phyloP scores from a whole-genome alignment of 1,140 invertebrate species.

The Drosophila guanche region DNA sequence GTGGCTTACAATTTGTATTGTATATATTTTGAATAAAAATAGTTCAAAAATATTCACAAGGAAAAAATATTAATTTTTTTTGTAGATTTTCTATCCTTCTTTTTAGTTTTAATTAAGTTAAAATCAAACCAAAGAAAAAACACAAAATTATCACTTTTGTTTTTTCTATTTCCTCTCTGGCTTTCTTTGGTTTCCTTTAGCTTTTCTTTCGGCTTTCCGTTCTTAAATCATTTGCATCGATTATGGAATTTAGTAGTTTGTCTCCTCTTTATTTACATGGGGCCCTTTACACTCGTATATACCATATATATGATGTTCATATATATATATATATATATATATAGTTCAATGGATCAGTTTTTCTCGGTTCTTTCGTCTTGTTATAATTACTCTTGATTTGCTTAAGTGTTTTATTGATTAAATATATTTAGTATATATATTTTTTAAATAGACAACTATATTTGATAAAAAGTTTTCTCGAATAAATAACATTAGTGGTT shows the following conservation, averaged over 20 bases:
- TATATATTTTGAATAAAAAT: constrained; percentile 55
- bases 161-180: constrained; percentile 21
- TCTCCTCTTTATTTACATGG: constrained; percentile 74
- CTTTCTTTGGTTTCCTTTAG: constrained; percentile 14
- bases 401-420: constrained; percentile 48
- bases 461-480: constrained; percentile 37
- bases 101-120: constrained; percentile 31
- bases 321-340: constrained; percentile 68
- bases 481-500: constrained; percentile 20
- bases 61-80: constrained; percentile 38
- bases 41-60: constrained; percentile 68
- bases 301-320: constrained; percentile 23
- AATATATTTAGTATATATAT: constrained; percentile 47
- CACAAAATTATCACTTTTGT: constrained; percentile 69
- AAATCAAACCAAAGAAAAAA: constrained; percentile 46
- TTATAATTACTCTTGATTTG: constrained; percentile 38
- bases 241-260: constrained; percentile 74
- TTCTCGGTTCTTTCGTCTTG: constrained; percentile 34
- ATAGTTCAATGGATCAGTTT: constrained; percentile 77
- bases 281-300: constrained; percentile 28
- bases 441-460: constrained; percentile 55
- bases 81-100: constrained; percentile 3
- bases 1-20: constrained; percentile 54
- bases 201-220: constrained; percentile 36
- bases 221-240: constrained; percentile 61